phyloP scores from a whole-genome alignment of 1,140 invertebrate genomes.

The Drosophila lacertosa region DNA sequence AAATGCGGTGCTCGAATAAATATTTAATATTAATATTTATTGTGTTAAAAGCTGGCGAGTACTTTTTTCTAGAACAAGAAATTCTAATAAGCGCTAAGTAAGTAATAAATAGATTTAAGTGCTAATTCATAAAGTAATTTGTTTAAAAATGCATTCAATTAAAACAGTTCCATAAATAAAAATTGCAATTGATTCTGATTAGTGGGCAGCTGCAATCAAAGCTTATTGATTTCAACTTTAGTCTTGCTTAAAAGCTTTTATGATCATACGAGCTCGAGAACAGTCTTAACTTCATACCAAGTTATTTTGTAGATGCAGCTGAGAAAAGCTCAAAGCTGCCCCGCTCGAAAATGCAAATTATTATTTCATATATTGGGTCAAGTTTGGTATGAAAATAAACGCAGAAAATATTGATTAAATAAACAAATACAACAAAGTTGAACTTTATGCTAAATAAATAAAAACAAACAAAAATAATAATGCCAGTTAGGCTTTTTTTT shows the following conservation, averaged over 20 bases:
- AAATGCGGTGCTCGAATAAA: slow-evolving; percentile 50
- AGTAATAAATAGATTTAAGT: no score
- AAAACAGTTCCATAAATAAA: no score
- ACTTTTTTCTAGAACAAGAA: not conserved
- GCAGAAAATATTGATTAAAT: not conserved
- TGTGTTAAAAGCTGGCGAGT: slow-evolving; percentile 9
- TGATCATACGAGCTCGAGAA: not conserved
- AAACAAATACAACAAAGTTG: not conserved
- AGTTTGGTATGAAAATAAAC: slow-evolving; percentile 27
- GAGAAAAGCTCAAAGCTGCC: not conserved
- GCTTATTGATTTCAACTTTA: not conserved
- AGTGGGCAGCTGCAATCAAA: not conserved
- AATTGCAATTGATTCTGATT: no score
- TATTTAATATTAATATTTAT: slow-evolving; percentile 46
- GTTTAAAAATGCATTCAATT: not conserved
- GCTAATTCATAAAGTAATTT: not conserved
- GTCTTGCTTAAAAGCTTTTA: not conserved
- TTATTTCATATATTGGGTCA: slow-evolving; percentile 9
- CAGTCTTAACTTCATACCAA: not conserved
- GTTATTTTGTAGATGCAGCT: not conserved
- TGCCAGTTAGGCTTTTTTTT: slow-evolving; percentile 14
- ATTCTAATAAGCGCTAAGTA: not conserved
- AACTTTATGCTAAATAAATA: slow-evolving; percentile 15
- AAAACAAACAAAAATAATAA: not conserved
- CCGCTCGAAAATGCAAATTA: slow-evolving; percentile 25